Evolutionary conservation across 2,888 invertebrate species (phyloP).

Genomic region (Saturnia japonica): DNA sequence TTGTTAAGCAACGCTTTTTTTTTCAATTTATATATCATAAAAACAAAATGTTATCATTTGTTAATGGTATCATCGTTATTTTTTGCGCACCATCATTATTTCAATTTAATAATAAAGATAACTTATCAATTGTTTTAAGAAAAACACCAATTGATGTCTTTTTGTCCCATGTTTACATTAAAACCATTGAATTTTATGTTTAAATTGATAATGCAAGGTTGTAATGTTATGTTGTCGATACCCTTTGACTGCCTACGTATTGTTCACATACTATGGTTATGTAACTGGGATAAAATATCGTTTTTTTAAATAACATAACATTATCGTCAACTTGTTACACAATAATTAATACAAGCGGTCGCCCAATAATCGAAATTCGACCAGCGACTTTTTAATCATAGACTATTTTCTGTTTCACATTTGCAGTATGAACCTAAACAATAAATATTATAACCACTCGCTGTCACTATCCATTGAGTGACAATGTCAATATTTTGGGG

Average conservation of each 20-base stretch:
- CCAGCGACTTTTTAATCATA: too few relatives aligned
- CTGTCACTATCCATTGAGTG: too few relatives aligned
- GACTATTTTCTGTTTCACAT: too few relatives aligned
- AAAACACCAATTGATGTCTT: background rate
- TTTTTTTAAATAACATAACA: background rate
- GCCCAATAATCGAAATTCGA: too few relatives aligned
- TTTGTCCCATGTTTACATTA: slow-evolving; percentile 3
- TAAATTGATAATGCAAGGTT: slow-evolving; percentile 11
- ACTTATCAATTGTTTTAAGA: slow-evolving; percentile 1
- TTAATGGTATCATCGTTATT: background rate
- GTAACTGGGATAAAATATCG: background rate
- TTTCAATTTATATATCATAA: background rate
- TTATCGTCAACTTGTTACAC: background rate
- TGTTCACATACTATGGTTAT: slow-evolving; percentile 9
- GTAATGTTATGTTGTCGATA: slow-evolving; percentile 5
- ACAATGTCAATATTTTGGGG: too few relatives aligned
- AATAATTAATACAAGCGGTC: too few relatives aligned
- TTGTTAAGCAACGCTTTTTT: background rate
- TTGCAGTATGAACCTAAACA: too few relatives aligned
- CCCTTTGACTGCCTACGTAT: slow-evolving; percentile 7
- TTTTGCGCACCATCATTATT: background rate
- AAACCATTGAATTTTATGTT: slow-evolving; percentile 12
- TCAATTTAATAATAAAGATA: slow-evolving; percentile 3
- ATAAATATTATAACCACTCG: too few relatives aligned
- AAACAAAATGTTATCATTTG: background rate